Conservation (phyloP, 2,113 vertebrate species). For the Axis porcinus region DNA sequence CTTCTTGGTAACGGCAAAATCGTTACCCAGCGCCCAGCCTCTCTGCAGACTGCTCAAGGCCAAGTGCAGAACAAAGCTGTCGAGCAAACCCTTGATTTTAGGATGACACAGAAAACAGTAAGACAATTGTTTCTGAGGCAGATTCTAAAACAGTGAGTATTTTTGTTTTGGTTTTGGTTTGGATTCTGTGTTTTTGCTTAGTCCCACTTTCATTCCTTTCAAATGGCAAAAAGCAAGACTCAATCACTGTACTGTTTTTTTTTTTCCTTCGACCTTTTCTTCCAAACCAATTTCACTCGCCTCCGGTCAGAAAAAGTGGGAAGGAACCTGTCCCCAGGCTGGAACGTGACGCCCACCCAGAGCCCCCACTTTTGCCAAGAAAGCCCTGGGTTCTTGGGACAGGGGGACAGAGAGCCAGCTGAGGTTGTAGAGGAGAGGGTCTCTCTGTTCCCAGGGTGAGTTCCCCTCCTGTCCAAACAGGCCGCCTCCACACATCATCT, state of each 20-base stretch:
- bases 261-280: conserved; percentile 28
- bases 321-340: neutral
- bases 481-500: neutral
- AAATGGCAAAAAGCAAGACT: conserved; percentile 55
- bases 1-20: neutral
- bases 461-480: neutral
- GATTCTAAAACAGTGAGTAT: conserved; percentile 50
- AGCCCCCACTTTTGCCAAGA: neutral
- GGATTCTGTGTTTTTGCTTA: conserved; percentile 45
- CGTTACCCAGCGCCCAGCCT: neutral
- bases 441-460: neutral
- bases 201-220: conserved; percentile 73
- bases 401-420: neutral
- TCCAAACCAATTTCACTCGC: neutral
- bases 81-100: conserved; percentile 10
- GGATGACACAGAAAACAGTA: conserved; percentile 37
- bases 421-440: neutral
- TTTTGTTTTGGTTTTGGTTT: conserved; percentile 57
- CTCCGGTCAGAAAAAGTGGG: neutral
- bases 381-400: neutral
- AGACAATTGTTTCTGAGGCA: conserved; percentile 25
- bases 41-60: neutral
- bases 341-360: neutral
- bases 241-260: conserved; percentile 4
- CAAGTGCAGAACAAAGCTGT: conserved; percentile 8